Conservation (phyloP, 1,140 invertebrate species). For the Brachionus rotundiformis region DNA sequence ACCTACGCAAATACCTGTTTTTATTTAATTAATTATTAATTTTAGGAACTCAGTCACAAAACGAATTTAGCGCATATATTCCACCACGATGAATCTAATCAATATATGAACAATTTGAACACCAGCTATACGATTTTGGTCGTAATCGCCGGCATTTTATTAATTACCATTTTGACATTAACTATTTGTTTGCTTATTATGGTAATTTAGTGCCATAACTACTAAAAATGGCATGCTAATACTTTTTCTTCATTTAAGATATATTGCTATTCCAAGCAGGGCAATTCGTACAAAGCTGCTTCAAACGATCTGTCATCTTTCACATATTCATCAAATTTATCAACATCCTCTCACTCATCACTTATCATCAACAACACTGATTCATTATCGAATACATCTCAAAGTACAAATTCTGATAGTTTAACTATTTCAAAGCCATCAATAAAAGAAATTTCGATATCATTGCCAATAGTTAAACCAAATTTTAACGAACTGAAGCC, state of each 20-base stretch:
- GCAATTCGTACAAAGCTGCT: conserved; percentile 20
- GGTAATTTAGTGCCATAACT: background rate
- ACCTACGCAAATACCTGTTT: conserved; percentile 2
- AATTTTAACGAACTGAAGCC: conserved; percentile 42
- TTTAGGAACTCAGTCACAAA: background rate
- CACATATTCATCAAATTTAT: conserved; percentile 25
- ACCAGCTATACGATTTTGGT: conserved; percentile 38
- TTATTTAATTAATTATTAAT: conserved; percentile 13
- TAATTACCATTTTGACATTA: background rate
- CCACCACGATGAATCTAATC: background rate
- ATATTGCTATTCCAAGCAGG: conserved; percentile 37
- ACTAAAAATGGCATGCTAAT: background rate
- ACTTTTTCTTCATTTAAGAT: background rate
- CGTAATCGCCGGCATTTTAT: conserved; percentile 2
- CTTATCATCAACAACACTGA: conserved; percentile 36
- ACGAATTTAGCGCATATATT: conserved; percentile 1
- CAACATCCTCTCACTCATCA: conserved; percentile 37
- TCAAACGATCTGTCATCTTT: conserved; percentile 19
- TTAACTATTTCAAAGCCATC: conserved; percentile 12
- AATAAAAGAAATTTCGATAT: conserved; percentile 40
- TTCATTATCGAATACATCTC: conserved; percentile 17
- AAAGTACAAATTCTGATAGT: conserved; percentile 17
- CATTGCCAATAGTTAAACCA: conserved; percentile 36
- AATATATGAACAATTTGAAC: background rate
- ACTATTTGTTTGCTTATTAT: conserved; percentile 31